Evolutionary conservation across 2,113 vertebrate genomes (phyloP), one percentile per base, ranked within the genome.

Genomic region (Cromileptes altivelis): DNA sequence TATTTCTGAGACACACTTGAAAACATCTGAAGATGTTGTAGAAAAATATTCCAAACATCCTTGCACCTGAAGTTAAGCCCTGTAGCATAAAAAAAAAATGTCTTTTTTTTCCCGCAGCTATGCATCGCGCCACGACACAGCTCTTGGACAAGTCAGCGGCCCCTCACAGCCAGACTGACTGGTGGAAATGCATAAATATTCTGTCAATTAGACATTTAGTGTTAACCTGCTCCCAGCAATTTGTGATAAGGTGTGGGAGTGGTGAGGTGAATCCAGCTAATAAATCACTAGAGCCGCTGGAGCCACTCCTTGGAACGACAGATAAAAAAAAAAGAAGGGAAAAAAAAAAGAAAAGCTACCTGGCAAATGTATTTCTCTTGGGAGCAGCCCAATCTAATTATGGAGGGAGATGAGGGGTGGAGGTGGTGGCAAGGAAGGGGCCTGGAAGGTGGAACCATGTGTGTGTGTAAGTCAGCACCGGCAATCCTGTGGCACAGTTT

Each of bases 251-350:
- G 91, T 89, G 83, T 78, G 77, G 81, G 93, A 92, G 91, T 95
- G 94, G 91, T 93, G 87, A 93, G 95, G 93, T 95, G 95, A 96
- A 95, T 95, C 95, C 93, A 95, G 91, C 94, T 94, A 95, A 93
- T 76, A 96, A 96, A 96, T 93, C 89, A 96, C 93, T 92, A 87
- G 76, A 94, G 77, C 90, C 49, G 86, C 86, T 68, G 49, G 53
- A 89, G 67, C 85, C 73, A 78, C 87, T 75, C 80, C 73, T 74
- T 27, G 85, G 86, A 94, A 94, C 78, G 37, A 87, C 90, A 90
- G 91, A 95, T 90, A 92, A 94, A 86, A 90, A 94, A 95, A 56
- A 56, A 42, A 64, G 63, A 70, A 55, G 49, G 47, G 21, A 64
- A 71, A 70, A 61, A 47, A 64, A 72, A 69, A 45, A 45, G 2